A percentile compares a stretch with the other conserved stretches of the same genome.
These are phyloP conservation scores for Caiman crocodilus DNA, from an alignment of 2,797 vertebrate genomes.

Conservation along the genomic window DNA sequence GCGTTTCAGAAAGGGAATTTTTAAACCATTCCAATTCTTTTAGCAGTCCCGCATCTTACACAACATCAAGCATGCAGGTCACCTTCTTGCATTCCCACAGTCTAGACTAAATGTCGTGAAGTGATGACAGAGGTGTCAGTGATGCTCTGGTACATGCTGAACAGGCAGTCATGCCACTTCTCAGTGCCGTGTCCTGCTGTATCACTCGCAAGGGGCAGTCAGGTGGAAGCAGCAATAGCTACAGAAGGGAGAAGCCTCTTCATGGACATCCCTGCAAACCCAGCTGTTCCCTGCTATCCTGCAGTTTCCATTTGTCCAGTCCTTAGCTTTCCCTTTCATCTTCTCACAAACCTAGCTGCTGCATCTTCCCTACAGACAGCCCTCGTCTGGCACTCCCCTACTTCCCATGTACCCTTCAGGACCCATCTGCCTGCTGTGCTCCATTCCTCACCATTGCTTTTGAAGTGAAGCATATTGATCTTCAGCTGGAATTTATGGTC, in stretches of 20 bases:
- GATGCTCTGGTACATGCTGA: background rate
- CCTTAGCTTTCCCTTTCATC: slow-evolving; percentile 16
- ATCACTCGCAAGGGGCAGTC: background rate
- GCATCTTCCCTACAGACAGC: background rate
- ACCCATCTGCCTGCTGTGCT: background rate
- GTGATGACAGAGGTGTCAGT: background rate
- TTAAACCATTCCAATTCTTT: background rate
- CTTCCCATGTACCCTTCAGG: background rate
- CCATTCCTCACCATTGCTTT: slow-evolving; percentile 13
- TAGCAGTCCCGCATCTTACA: background rate
- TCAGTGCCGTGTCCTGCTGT: background rate
- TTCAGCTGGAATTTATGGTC: background rate
- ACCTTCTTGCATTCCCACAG: background rate
- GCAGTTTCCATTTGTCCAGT: background rate
- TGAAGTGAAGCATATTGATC: slow-evolving; percentile 7
- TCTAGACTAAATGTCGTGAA: background rate
- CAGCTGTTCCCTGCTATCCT: background rate
- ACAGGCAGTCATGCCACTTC: background rate
- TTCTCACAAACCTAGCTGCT: background rate
- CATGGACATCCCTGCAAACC: background rate
- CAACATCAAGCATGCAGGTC: background rate
- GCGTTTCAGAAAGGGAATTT: background rate
- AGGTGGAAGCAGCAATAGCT: background rate
- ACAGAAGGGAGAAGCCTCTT: background rate
- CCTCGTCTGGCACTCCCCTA: slow-evolving; percentile 15